These are phyloP conservation scores for Apamea epomidion DNA, from an alignment of 2,888 invertebrate genomes.

Conservation along the genomic window DNA sequence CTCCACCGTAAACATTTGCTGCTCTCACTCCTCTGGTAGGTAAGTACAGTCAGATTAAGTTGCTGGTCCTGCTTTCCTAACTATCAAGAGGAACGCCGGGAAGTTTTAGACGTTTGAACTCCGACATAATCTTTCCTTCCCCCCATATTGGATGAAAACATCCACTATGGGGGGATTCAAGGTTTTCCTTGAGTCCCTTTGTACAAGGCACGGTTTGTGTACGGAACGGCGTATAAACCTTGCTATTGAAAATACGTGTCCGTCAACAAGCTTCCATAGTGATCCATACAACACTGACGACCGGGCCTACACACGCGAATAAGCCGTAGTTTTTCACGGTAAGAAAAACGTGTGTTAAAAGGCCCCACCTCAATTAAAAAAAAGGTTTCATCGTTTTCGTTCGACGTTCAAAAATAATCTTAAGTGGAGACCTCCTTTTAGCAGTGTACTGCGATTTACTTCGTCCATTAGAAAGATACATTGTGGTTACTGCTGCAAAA, in stretches of 20 bases:
- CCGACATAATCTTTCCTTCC: background rate
- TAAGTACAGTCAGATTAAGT: background rate
- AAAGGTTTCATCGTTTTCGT: background rate
- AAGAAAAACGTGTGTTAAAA: background rate
- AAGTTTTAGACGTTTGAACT: no score
- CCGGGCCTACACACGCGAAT: background rate
- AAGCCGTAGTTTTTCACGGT: background rate
- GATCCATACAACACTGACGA: background rate
- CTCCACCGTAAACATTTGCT: no score
- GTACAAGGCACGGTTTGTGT: background rate
- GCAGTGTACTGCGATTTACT: conserved; percentile 3
- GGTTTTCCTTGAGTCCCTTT: background rate
- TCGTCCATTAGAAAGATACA: conserved; percentile 19
- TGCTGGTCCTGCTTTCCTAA: background rate
- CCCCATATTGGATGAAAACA: background rate
- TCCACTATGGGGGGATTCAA: no score
- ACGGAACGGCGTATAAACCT: background rate
- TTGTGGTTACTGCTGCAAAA: conserved; percentile 41
- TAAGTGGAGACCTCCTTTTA: background rate
- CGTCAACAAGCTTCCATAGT: background rate
- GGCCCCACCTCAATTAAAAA: background rate
- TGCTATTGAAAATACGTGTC: background rate
- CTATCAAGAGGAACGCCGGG: background rate
- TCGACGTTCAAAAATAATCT: background rate
- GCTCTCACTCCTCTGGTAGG: background rate